Base-by-base conservation (phyloP, 2,888 invertebrate genomes). In the Xanthia togata region DNA sequence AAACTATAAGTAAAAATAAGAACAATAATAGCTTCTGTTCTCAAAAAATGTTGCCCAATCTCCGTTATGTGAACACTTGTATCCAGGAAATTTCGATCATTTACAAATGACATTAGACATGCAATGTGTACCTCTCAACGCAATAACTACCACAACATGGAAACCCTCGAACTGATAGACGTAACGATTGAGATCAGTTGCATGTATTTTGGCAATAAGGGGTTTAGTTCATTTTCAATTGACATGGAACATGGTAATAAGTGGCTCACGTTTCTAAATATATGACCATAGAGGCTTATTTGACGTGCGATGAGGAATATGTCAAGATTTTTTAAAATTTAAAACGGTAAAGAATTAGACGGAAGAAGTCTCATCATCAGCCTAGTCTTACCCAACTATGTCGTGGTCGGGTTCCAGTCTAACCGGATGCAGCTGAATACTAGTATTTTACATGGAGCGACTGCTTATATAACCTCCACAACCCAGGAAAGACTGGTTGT, bases 151-250 rank as follows among this genome's bases (percentile, higher is more conserved):
- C 12, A 20, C 31, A 53, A 23, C 47, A 59, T 26, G 35, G 9
- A 9, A 35, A 44, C 31, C 20, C 12, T 44, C 44, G 35, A 57
- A 44, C 5, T 31, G 31, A 20, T 44, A 26, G 11, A 31, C 14
- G 44, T 17, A 76, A 64, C 26, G 4, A 47, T 55, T 6, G 55
- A 31, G 44, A 63, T 53, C 4, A 23, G 2, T 20, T 31, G 47
- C 77, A 47, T 67, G 77, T n/a, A 6, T 76, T 26, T 23, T 17
- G 23, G 35, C 35, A 53, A 35, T 53, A 14, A 35, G 35, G 17
- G 0, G n/a, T 41, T 50, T 23, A 38, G 47, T 20, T 26, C 2
- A 38, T 73, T 35, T 55, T 57, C 12, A 20, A 55, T 53, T 44
- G 31, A 35, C 71, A 55, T 55, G 31, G 9, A 41, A 69, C 59